Percentiles rank a stretch among this genome's conserved stretches.
Conservation (phyloP, 2,113 vertebrate species). For the Apaloderma vittatum region DNA sequence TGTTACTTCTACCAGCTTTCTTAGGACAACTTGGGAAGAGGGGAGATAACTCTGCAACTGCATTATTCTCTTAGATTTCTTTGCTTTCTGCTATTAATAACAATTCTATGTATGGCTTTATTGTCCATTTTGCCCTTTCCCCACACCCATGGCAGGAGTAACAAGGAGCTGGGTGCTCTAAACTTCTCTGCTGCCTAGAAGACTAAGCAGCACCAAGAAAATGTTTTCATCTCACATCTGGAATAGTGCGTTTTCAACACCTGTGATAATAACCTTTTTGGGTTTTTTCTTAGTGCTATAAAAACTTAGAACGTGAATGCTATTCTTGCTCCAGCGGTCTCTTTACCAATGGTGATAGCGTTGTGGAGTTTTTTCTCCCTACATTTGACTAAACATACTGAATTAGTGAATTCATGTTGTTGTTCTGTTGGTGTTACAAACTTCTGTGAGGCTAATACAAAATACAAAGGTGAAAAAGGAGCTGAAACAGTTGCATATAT, state of each 20-base stretch:
- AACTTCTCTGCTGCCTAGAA: background rate
- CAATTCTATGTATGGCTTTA: background rate
- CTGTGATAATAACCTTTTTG: background rate
- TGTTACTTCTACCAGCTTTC: background rate
- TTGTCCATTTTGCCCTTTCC: background rate
- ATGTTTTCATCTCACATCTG: background rate
- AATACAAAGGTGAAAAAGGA: background rate
- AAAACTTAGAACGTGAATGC: background rate
- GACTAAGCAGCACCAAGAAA: background rate
- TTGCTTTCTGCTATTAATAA: background rate
- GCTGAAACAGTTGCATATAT: background rate
- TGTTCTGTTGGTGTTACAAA: background rate
- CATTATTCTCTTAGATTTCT: background rate
- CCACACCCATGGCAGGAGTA: background rate
- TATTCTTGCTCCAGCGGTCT: accelerated
- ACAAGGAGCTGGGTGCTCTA: background rate
- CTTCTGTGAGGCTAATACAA: background rate
- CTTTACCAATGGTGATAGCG: background rate
- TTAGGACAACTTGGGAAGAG: background rate
- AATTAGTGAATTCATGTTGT: background rate
- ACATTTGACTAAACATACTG: background rate
- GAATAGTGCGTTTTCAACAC: background rate
- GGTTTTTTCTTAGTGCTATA: background rate
- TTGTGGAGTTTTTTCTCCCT: background rate
- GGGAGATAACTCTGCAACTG: background rate